Evolutionary conservation across 2,888 invertebrate species (phyloP).

Genomic region (Coelopa pilipes): DNA sequence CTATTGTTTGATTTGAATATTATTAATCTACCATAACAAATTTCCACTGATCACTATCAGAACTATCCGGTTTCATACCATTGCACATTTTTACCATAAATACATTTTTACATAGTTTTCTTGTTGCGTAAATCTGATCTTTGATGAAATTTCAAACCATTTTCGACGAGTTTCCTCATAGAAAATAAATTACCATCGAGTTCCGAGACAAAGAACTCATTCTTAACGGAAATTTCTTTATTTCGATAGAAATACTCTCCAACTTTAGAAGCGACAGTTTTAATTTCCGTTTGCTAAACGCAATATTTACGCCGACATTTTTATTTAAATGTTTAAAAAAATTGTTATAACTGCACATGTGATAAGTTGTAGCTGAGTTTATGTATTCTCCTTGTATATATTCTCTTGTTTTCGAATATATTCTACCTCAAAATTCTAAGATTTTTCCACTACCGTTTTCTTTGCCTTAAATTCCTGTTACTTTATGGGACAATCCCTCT

Average conservation of each 20-base stretch:
- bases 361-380: constrained; percentile 29
- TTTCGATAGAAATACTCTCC: background rate
- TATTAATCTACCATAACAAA: too few species aligned
- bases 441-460: background rate
- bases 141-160: background rate
- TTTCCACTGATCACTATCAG: too few species aligned
- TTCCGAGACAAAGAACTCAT: background rate
- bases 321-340: constrained; percentile 21
- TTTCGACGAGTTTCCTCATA: background rate
- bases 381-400: constrained; percentile 28
- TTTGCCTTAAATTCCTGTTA: background rate
- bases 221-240: background rate
- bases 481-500: background rate
- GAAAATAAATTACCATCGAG: background rate
- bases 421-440: background rate
- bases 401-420: background rate
- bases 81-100: too few species aligned
- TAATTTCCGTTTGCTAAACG: constrained; percentile 5
- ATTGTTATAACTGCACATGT: constrained; percentile 29
- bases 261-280: background rate
- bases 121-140: too few species aligned
- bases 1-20: too few species aligned
- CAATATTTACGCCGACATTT: background rate
- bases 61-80: too few species aligned
- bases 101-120: too few species aligned